Evolutionary conservation across 1,140 invertebrate genomes (phyloP), one percentile per base, ranked within the genome.

Genomic region (Mylabris phalerata): DNA sequence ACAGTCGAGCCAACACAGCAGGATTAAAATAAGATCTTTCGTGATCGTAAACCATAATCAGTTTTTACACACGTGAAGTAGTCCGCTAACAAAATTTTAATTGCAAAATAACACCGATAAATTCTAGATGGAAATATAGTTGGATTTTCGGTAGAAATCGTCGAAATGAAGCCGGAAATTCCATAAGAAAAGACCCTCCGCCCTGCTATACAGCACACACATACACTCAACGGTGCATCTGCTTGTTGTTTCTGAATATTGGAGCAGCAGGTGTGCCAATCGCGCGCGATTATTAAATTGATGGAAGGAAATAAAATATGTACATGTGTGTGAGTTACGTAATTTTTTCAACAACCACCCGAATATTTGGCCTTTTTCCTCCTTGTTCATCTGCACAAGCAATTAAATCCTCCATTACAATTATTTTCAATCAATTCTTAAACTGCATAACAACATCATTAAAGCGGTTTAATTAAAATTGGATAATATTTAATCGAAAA

Each of bases 211-310:
- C 39, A 42, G 45, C 25, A 48, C 51, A 52, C 45, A 19, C 50
- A 52, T 32, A 46, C 13, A 13, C 52, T 51, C 48, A 51, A 50
- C 61, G 51, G 39, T 58, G 58, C 61, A 63, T 63, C 61, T 63
- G 61, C 61, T 54, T 57, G 60, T 57, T 32, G 57, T 63, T 63
- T 63, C 61, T 63, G 61, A 63, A 63, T 63, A 60, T 63, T 63
- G 57, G 61, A 55, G 48, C 61, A 54, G 59, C 61, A 63, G 61
- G 61, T 63, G 61, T 60, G 49, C 51, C 60, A 55, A 57, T 62
- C 57, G 56, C 60, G 60, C 32, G 32, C 32, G 32, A 62, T 62
- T 62, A 62, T 62, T 56, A 56, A 56, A 56, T 19, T 56, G 55
- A 56, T 58, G 56, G 54, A 62, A 48, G 57, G 59, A 63, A 63